Evolutionary conservation across 2,888 invertebrate species (phyloP), one percentile per base, ranked within the genome.

Genomic region (Xestia rhomboidea): DNA sequence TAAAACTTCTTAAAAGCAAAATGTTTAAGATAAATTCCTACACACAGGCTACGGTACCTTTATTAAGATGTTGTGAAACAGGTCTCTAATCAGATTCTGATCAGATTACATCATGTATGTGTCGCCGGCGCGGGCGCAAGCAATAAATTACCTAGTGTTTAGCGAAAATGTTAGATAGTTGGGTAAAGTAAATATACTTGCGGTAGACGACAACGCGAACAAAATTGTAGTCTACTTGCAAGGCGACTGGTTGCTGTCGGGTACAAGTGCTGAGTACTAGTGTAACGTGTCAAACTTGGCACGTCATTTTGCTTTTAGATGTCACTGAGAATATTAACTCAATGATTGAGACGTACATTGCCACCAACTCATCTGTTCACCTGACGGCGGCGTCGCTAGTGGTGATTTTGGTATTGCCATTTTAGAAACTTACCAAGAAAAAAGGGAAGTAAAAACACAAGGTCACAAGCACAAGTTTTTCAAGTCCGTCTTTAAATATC

Each of bases 71-170:
- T 79, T 57, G 67, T 18, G 24, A 57, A 83, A 82, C 82, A 44
- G 74, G 82, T 83, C 27, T 21, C 44, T 70, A 70, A 83, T 82
- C 69, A 70, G 81, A 82, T 83, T 63, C 79, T 62, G 73, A 79
- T 82, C 70, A 79, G 68, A 66, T 79, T 83, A 83, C 83, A 82
- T 79, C 83, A 82, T 83, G 81, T 82, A 83, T 74, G 69, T 79
- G 83, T 79, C 74, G 70, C 49, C 62, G 27, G 69, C 70, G 81
- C 62, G 15, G 66, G 83, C 82, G 82, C 79, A 24, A 24, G 71
- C 72, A 63, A 81, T 68, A 76, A 80, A 83, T 84, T 74, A 79
- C 18, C 44, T 8, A 51, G 51, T 24, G 63, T 68, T 57, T 68
- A 49, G 74, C 49, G 60, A 79, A 74, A 79, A 82, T 64, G 30